Evolutionary conservation across 2,888 invertebrate species (phyloP).

Genomic region (Rugalucina vietnamica): DNA sequence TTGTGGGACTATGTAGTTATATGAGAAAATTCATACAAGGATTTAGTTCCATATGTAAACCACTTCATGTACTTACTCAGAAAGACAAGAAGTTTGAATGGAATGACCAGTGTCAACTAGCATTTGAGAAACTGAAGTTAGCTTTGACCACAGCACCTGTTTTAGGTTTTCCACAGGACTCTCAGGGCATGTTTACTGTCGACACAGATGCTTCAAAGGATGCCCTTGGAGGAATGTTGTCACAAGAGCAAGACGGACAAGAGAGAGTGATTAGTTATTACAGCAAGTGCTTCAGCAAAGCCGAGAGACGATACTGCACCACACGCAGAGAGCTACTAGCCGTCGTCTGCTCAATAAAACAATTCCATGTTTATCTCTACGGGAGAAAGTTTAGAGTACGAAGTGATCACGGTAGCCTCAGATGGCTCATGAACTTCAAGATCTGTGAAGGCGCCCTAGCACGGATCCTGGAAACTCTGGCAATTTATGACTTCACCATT

Average conservation of each 20-base stretch:
- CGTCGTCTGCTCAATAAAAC: slow-evolving; percentile 20
- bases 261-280: slow-evolving; percentile 48
- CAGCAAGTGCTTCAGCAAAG: slow-evolving; percentile 26
- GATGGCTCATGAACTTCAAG: slow-evolving; percentile 35
- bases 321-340: slow-evolving; percentile 25
- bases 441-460: slow-evolving; percentile 26
- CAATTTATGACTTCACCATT: slow-evolving; percentile 35
- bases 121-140: slow-evolving; percentile 47
- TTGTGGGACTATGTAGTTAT: too few relatives aligned
- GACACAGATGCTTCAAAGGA: slow-evolving; percentile 36
- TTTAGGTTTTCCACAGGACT: slow-evolving; percentile 47
- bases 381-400: slow-evolving; percentile 4
- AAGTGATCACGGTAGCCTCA: slow-evolving; percentile 21
- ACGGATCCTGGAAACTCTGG: slow-evolving; percentile 22
- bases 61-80: too few relatives aligned
- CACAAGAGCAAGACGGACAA: slow-evolving; percentile 33
- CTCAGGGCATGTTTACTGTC: slow-evolving; percentile 12
- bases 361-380: slow-evolving; percentile 32
- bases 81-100: slow-evolving; percentile 32
- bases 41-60: too few relatives aligned
- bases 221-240: slow-evolving; percentile 50
- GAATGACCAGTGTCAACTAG: slow-evolving; percentile 36
- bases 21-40: too few relatives aligned
- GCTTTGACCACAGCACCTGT: slow-evolving; percentile 45
- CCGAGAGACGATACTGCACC: slow-evolving; percentile 29